phyloP scores from a whole-genome alignment of 2,888 invertebrate genomes.

The Euplagia quadripunctaria region DNA sequence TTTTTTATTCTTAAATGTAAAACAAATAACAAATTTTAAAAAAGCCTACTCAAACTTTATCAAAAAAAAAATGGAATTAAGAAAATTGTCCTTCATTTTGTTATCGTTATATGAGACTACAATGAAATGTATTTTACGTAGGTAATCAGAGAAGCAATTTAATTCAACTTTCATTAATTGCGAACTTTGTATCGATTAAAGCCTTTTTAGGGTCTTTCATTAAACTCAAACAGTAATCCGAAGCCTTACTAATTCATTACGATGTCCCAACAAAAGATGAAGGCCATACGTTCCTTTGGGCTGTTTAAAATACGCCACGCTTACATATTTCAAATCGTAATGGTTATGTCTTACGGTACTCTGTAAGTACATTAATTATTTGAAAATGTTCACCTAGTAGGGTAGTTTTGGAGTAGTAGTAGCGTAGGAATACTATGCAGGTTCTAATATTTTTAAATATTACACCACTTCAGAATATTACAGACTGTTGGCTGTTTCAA shows the following conservation, averaged over 20 bases:
- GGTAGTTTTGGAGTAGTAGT: no score
- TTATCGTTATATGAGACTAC: background rate
- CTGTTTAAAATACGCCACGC: constrained; percentile 12
- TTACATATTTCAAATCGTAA: background rate
- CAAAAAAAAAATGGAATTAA: no score
- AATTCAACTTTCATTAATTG: background rate
- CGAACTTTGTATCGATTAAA: constrained; percentile 24
- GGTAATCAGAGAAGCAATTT: constrained; percentile 19
- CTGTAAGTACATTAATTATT: no score
- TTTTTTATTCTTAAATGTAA: no score
- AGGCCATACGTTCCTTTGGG: constrained; percentile 20
- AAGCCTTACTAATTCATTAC: constrained; percentile 34
- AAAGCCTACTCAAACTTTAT: no score
- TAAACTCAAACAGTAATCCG: constrained; percentile 40
- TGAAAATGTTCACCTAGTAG: no score
- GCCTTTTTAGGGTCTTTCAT: constrained; percentile 28
- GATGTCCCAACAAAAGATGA: constrained; percentile 24
- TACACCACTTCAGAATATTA: no score
- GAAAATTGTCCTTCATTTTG: background rate
- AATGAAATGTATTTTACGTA: background rate
- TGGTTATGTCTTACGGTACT: background rate
- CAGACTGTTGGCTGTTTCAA: no score
- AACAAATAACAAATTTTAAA: no score
- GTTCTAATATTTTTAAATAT: no score
- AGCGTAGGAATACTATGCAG: no score